Conservation (phyloP, 2,797 vertebrate species). For the Pantherophis vulpinus region DNA sequence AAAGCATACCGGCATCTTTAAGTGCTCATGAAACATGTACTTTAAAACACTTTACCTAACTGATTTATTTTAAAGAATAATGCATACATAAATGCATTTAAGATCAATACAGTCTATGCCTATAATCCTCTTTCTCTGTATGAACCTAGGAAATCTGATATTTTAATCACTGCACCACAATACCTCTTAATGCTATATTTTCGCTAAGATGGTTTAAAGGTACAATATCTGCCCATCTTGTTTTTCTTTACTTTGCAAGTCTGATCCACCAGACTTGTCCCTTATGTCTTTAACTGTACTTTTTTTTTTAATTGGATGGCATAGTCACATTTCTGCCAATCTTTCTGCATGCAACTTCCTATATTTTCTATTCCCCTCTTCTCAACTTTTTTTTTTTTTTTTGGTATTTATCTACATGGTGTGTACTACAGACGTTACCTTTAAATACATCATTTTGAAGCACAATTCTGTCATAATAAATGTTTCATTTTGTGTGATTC, state of each 20-base stretch:
- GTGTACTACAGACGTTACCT: background rate
- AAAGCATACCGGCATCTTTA: background rate
- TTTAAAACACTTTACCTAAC: background rate
- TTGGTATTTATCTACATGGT: rapidly evolving
- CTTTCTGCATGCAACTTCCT: background rate
- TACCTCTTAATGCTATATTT: background rate
- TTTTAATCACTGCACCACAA: background rate
- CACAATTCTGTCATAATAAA: conserved; percentile 25
- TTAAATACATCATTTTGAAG: background rate
- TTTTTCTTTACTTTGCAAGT: background rate
- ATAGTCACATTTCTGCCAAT: background rate
- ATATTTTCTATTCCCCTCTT: background rate
- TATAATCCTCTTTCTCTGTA: background rate
- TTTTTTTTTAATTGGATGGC: conserved; percentile 4
- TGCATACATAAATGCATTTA: background rate
- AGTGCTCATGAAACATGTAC: background rate
- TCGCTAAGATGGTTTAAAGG: background rate
- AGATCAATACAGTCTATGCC: background rate
- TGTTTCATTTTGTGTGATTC: conserved; percentile 25
- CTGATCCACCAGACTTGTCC: background rate
- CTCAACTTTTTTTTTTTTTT: background rate
- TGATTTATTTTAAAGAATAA: background rate
- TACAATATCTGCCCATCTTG: background rate
- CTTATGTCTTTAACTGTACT: background rate
- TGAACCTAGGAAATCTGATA: background rate